These are phyloP conservation scores for Coreoperca whiteheadi DNA, from an alignment of 2,113 vertebrate genomes.

Conservation along the genomic window DNA sequence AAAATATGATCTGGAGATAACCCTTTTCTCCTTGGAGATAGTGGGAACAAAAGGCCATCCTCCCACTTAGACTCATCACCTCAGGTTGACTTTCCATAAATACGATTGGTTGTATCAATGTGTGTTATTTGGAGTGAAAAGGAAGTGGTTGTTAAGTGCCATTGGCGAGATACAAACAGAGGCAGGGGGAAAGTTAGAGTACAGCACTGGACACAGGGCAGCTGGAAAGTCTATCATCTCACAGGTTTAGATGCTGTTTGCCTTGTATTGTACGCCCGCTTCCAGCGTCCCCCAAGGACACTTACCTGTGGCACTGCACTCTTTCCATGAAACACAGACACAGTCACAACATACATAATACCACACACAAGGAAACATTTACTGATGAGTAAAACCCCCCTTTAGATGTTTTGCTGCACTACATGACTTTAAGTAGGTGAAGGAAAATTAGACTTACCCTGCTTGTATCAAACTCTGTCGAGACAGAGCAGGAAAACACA, in stretches of 20 bases:
- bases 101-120: constrained; percentile 68
- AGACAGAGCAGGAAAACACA: constrained; percentile 26
- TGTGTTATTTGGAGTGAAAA: constrained; percentile 78
- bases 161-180: constrained; percentile 61
- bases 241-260: constrained; percentile 68
- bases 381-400: not conserved
- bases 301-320: constrained; percentile 33
- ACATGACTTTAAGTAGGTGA: constrained; percentile 28
- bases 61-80: constrained; percentile 70
- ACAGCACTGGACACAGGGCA: constrained; percentile 41
- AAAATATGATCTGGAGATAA: constrained; percentile 77
- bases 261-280: constrained; percentile 60
- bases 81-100: constrained; percentile 79
- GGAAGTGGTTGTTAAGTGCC: constrained; percentile 74
- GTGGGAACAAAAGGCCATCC: constrained; percentile 76
- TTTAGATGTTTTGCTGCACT: constrained; percentile 28
- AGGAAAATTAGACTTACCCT: not conserved
- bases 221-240: constrained; percentile 72
- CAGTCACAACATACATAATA: constrained; percentile 48
- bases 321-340: constrained; percentile 64
- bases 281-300: constrained; percentile 36
- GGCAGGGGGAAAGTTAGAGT: constrained; percentile 23
- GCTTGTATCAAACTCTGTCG: constrained; percentile 19
- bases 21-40: constrained; percentile 63
- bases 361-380: constrained; percentile 26